phyloP scores from a whole-genome alignment of 2,113 vertebrate genomes.

The Anoura caudifer region DNA sequence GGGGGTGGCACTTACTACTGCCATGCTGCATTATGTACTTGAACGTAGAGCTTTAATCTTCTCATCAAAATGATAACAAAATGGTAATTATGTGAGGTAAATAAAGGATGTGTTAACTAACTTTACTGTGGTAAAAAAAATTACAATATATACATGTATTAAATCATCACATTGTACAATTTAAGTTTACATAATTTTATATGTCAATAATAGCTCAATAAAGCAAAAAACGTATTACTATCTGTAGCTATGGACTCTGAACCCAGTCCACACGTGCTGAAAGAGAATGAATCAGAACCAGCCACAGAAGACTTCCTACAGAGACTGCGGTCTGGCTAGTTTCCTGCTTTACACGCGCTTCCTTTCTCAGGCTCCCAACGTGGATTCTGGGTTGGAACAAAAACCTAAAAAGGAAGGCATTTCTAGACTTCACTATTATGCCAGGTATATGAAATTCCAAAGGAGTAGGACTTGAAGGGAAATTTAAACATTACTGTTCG shows the following conservation, averaged over 20 bases:
- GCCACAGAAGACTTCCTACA: not conserved
- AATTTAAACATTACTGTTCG: not conserved
- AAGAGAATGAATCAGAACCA: not conserved
- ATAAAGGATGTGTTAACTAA: too few relatives aligned
- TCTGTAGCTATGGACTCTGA: not conserved
- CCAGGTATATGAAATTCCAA: not conserved
- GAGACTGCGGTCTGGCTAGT: not conserved
- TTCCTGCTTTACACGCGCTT: not conserved
- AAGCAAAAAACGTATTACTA: not conserved
- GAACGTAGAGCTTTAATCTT: not conserved
- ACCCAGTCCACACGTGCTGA: not conserved
- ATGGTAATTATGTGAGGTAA: not conserved
- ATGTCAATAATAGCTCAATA: not conserved
- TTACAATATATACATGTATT: too few relatives aligned
- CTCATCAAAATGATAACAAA: not conserved
- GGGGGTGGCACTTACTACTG: not conserved
- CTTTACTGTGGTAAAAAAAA: too few relatives aligned
- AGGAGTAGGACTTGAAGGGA: not conserved
- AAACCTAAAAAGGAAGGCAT: not conserved
- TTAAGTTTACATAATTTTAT: not conserved
- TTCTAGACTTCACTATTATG: not conserved
- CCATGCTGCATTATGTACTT: not conserved
- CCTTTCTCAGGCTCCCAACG: not conserved
- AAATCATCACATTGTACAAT: not conserved
- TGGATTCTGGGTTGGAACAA: not conserved